Conservation (phyloP, 2,888 invertebrate genomes). For the Thumatha senex region DNA sequence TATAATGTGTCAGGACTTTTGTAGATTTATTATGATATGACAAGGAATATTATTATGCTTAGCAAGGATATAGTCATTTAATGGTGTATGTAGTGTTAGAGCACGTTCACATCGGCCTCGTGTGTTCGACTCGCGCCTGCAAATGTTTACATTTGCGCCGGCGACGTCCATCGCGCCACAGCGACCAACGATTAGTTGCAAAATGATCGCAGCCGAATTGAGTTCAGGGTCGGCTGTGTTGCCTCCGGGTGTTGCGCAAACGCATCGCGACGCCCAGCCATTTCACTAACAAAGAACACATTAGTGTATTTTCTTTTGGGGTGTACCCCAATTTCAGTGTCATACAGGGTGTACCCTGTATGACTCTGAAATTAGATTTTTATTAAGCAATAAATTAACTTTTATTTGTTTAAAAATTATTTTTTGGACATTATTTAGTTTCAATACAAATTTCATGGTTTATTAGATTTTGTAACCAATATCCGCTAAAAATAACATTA, state of each 20-base stretch:
- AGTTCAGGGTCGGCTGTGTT: conserved; percentile 77
- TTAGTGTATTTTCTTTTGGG: conserved; percentile 27
- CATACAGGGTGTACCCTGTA: neutral
- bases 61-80: conserved; percentile 47
- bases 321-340: conserved; percentile 13
- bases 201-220: conserved; percentile 78
- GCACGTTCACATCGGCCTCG: conserved; percentile 77
- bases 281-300: conserved; percentile 47
- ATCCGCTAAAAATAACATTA: no score
- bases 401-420: no score
- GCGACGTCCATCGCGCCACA: conserved; percentile 59
- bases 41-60: conserved; percentile 30
- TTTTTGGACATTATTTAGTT: neutral
- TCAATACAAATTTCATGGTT: no score
- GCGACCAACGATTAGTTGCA: conserved; percentile 77
- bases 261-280: conserved; percentile 45
- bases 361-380: conserved; percentile 20
- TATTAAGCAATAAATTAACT: conserved; percentile 15
- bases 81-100: conserved; percentile 54
- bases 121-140: conserved; percentile 70
- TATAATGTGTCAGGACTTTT: neutral
- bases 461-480: no score
- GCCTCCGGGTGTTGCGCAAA: conserved; percentile 80
- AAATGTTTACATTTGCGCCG: conserved; percentile 82
- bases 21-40: conserved; percentile 11